Percentiles rank a stretch among this genome's conserved stretches.
Conservation (phyloP, 2,888 invertebrate genomes). For the Eristalinus sepulchralis region DNA sequence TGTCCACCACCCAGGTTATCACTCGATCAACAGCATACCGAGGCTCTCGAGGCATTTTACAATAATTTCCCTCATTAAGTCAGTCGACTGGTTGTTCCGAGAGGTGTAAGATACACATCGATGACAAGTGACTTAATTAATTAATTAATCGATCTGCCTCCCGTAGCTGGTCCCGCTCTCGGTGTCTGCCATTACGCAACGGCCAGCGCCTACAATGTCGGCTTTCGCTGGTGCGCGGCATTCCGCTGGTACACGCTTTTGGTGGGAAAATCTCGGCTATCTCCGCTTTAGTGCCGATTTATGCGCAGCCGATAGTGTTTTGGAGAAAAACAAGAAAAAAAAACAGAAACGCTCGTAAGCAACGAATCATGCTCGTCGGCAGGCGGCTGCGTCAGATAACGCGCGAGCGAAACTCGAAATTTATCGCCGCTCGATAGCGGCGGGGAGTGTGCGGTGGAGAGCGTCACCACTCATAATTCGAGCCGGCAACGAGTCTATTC, state of each 20-base stretch:
- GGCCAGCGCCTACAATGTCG: conserved; percentile 27
- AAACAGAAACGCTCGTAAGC: neutral
- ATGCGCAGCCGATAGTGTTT: conserved; percentile 53
- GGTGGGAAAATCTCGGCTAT: conserved; percentile 46
- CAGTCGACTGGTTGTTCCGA: conserved; percentile 61
- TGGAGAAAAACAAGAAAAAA: conserved; percentile 20
- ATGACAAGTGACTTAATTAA: conserved; percentile 71
- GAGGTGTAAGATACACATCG: conserved; percentile 69
- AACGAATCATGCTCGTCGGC: conserved; percentile 1
- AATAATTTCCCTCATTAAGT: conserved; percentile 70
- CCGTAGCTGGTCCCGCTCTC: conserved; percentile 19
- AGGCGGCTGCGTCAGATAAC: conserved; percentile 54
- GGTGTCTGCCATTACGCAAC: conserved; percentile 45
- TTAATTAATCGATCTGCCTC: conserved; percentile 64
- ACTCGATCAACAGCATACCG: conserved; percentile 51
- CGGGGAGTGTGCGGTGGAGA: conserved; percentile 1
- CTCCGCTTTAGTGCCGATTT: conserved; percentile 40
- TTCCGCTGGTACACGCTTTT: conserved; percentile 17
- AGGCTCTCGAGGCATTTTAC: conserved; percentile 61
- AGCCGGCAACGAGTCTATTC: conserved; percentile 35
- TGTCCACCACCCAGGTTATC: conserved; percentile 67
- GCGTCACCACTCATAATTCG: conserved; percentile 69
- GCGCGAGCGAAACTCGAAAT: conserved; percentile 48
- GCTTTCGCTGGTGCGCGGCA: neutral
- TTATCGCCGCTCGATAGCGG: conserved; percentile 31